phyloP scores from a whole-genome alignment of 2,888 invertebrate species.

The Eupithecia dodoneata region DNA sequence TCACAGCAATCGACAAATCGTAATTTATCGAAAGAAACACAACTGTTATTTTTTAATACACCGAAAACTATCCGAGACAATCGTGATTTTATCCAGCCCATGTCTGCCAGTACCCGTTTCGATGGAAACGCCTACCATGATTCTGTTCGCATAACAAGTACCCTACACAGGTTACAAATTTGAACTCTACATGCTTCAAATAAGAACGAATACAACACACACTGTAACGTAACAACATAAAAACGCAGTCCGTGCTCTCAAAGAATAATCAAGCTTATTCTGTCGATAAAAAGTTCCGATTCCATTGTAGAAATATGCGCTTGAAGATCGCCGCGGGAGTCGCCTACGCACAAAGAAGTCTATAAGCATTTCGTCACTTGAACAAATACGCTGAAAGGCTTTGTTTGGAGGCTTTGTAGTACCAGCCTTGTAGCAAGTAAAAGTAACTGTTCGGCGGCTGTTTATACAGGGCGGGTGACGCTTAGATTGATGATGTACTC shows the following conservation, averaged over 20 bases:
- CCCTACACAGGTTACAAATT: constrained; percentile 40
- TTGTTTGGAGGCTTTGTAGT: constrained; percentile 65
- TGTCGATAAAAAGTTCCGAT: constrained; percentile 49
- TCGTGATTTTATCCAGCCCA: constrained; percentile 61
- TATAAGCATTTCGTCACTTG: constrained; percentile 72
- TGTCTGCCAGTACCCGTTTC: constrained; percentile 54
- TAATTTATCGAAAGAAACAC: constrained; percentile 42
- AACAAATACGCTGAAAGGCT: constrained; percentile 71
- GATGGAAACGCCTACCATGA: constrained; percentile 73
- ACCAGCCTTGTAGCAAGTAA: neutral
- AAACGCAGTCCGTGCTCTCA: constrained; percentile 48
- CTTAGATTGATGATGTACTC: constrained; percentile 65
- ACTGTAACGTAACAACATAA: constrained; percentile 44
- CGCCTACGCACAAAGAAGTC: constrained; percentile 62
- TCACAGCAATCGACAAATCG: constrained; percentile 44
- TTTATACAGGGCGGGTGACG: constrained; percentile 71
- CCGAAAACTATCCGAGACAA: constrained; percentile 52
- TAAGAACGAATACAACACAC: constrained; percentile 42
- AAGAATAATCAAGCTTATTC: constrained; percentile 51
- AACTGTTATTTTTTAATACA: constrained; percentile 50
- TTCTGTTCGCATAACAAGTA: constrained; percentile 58
- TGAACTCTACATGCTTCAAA: constrained; percentile 47
- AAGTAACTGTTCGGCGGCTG: constrained; percentile 68
- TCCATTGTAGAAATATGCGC: constrained; percentile 39
- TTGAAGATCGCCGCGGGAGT: constrained; percentile 63